These are phyloP conservation scores for Melanerpes formicivorus DNA, from an alignment of 2,113 vertebrate genomes.

Conservation along the genomic window DNA sequence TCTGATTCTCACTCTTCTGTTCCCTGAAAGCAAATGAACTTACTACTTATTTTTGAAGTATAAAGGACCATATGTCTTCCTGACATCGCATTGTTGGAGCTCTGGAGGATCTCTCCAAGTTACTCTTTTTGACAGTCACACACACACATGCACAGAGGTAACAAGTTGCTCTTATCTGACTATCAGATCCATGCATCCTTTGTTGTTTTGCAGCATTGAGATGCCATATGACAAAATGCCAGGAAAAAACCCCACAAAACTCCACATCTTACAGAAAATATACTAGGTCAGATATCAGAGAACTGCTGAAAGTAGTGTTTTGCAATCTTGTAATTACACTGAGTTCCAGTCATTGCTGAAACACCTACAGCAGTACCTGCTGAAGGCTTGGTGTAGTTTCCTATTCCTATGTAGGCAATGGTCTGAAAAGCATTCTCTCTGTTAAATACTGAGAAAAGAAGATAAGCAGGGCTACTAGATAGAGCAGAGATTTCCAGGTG, in stretches of 20 bases:
- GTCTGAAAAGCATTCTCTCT: neutral
- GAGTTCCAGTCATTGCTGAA: neutral
- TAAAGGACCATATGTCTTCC: neutral
- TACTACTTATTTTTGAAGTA: neutral
- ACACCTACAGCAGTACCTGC: neutral
- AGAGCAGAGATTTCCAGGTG: neutral
- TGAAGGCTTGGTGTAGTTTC: neutral
- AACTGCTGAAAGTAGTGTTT: neutral
- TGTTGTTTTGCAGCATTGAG: neutral
- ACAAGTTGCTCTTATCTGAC: neutral
- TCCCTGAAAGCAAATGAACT: neutral
- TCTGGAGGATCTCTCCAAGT: neutral
- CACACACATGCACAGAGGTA: neutral
- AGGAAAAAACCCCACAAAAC: neutral
- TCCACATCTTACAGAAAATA: neutral
- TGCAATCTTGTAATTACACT: neutral
- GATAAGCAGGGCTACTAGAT: neutral
- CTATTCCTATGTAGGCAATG: neutral
- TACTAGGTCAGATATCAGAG: neutral
- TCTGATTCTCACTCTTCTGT: neutral
- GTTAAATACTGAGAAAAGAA: neutral
- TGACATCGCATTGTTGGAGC: neutral
- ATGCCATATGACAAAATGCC: neutral
- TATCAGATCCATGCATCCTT: neutral
- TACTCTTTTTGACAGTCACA: neutral